Evolutionary conservation across 2,113 vertebrate species (phyloP), one percentile per base, ranked within the genome.

Genomic region (Xenopus borealis): DNA sequence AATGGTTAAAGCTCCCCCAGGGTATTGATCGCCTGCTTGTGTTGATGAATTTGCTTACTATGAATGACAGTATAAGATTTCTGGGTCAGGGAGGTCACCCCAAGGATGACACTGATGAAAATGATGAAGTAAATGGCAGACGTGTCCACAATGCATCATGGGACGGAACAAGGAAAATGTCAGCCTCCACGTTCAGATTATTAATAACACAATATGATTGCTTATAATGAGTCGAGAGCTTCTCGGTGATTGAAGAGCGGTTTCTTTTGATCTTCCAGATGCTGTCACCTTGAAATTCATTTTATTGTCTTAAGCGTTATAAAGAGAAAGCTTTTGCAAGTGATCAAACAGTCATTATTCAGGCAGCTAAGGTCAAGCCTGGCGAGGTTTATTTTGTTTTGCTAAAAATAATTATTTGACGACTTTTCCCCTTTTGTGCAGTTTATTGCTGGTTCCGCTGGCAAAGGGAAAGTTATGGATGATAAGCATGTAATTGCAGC

Each of bases 21-120:
- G 91, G 93, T 79, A 85, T 83, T 86, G 87, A 2, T 82, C 87
- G 92, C 92, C 90, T 78, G 71, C 89, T 78, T 79, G 81, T 94
- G 94, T 92, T 93, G 94, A 95, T 95, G 94, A 94, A 94, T 91
- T 93, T 91, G 83, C 90, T 95, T 89, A 88, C 44, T 82, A 86
- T 95, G 95, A 96, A 88, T 94, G 95, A 94, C 95, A 92, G 92
- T 85, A 85, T 83, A 90, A 90, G 86, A 89, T 86, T 92, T 88
- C 91, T 88, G 90, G 95, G 95, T 92, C 89, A 69, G 77, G 69
- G 76, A 63, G 93, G 94, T 94, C 92, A 90, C 68, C 80, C 82
- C 63, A 66, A 81, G 78, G 83, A 88, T 90, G 90, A 90, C 89
- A 82, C 87, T 89, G 93, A 93, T 92, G 91, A 88, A 90, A 92